Conservation (phyloP, 1,140 invertebrate genomes). For the Batillaria attramentaria region DNA sequence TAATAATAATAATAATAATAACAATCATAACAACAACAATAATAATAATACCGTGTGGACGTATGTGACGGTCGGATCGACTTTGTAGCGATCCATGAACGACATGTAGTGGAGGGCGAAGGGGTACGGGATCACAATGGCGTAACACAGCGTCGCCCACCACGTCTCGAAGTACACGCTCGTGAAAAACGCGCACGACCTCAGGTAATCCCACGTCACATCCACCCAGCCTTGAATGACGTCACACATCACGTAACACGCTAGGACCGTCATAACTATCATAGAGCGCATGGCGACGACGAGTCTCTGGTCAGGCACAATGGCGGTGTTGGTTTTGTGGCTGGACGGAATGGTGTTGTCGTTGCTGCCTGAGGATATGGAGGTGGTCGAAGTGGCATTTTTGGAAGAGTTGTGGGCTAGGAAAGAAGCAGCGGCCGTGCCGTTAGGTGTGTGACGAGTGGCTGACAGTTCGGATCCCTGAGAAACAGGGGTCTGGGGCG, state of each 20-base stretch:
- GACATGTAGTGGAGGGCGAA: slow-evolving; percentile 47
- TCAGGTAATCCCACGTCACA: slow-evolving; percentile 21
- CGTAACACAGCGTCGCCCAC: slow-evolving; percentile 53
- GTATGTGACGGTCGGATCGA: slow-evolving; percentile 49
- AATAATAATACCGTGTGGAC: slow-evolving; percentile 24
- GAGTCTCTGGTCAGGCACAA: not conserved
- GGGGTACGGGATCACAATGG: slow-evolving; percentile 53
- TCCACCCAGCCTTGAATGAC: slow-evolving; percentile 8
- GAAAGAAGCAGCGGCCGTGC: not conserved
- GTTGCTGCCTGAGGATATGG: not conserved
- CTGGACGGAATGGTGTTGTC: not conserved
- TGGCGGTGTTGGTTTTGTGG: not conserved
- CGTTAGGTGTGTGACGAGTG: not conserved
- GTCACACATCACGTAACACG: slow-evolving; percentile 10
- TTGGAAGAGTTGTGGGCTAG: not conserved
- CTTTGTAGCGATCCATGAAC: slow-evolving; percentile 54
- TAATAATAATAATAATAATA: no score
- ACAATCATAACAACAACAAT: not conserved
- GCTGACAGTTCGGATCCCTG: no score
- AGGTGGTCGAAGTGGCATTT: not conserved
- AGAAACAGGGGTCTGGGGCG: not conserved
- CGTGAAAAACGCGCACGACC: slow-evolving; percentile 8
- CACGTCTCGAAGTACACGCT: slow-evolving; percentile 62
- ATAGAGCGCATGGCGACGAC: not conserved
- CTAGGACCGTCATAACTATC: not conserved